Conservation (phyloP, 2,797 vertebrate genomes). For the Centropyge bicolor region DNA sequence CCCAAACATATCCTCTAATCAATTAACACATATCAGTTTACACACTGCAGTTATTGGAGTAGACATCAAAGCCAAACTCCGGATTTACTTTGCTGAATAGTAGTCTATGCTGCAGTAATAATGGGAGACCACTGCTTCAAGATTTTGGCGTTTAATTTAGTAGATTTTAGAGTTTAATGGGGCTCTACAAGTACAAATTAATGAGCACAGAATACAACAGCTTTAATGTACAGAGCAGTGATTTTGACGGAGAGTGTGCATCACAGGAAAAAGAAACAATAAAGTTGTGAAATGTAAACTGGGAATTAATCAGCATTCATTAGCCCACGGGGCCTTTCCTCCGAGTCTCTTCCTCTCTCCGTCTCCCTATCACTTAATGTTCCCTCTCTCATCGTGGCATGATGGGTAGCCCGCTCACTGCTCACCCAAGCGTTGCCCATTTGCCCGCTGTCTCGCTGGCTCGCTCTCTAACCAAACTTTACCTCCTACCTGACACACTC, state of each 20-base stretch:
- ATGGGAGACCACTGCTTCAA: conserved; percentile 22
- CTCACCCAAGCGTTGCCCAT: conserved; percentile 88
- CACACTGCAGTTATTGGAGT: background rate
- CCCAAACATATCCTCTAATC: background rate
- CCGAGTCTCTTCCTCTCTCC: conserved; percentile 44
- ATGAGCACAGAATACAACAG: conserved; percentile 38
- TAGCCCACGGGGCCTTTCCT: conserved; percentile 70
- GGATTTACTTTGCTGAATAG: conserved; percentile 12
- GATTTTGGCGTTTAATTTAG: no score
- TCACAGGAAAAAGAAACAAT: conserved; percentile 43
- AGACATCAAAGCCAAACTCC: background rate
- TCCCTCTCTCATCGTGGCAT: conserved; percentile 76
- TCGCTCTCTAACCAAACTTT: conserved; percentile 93
- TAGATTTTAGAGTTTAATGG: conserved; percentile 65
- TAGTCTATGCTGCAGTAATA: background rate
- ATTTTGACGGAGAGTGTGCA: conserved; percentile 44
- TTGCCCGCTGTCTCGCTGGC: conserved; percentile 87
- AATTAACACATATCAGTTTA: background rate
- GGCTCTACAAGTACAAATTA: conserved; percentile 55
- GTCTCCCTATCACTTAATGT: conserved; percentile 67
- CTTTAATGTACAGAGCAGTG: conserved; percentile 37
- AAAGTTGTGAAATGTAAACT: conserved; percentile 81
- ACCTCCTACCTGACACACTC: conserved; percentile 82
- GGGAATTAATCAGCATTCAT: conserved; percentile 85
- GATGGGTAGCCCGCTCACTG: conserved; percentile 87